Conservation (phyloP, 2,113 vertebrate genomes). For the Pseudorhombus dupliciocellatus region DNA sequence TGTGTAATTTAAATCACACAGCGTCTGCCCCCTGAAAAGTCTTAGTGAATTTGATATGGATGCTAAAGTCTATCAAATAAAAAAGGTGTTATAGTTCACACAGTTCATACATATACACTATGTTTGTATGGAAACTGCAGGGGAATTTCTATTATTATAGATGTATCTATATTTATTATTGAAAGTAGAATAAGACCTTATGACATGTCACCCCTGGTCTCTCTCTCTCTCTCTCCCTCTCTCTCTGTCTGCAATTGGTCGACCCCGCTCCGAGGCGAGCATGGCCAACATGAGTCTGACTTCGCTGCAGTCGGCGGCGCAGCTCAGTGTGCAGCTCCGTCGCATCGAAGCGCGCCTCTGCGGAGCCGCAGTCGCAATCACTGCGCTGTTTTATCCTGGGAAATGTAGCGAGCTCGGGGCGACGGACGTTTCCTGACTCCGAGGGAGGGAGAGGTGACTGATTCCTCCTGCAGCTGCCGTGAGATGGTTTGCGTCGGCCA, state of each 20-base stretch:
- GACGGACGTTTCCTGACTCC: constrained; percentile 21
- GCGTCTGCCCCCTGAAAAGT: too few species aligned
- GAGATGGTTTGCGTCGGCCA: constrained; percentile 86
- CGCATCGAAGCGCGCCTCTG: too few species aligned
- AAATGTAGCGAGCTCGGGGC: background rate
- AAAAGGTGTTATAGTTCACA: background rate
- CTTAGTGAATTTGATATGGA: too few species aligned
- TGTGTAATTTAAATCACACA: background rate
- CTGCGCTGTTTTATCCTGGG: background rate
- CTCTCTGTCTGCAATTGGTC: constrained; percentile 42
- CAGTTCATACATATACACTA: too few species aligned
- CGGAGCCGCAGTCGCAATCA: background rate
- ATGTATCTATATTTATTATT: too few species aligned
- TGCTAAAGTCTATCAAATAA: background rate
- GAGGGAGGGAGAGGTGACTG: constrained; percentile 20
- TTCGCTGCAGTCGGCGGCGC: constrained; percentile 44
- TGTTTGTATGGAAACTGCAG: too few species aligned
- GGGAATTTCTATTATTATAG: too few species aligned
- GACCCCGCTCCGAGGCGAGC: constrained; percentile 2
- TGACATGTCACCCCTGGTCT: constrained; percentile 4
- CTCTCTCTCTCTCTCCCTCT: background rate
- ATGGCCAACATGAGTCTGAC: constrained; percentile 33
- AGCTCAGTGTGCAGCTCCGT: background rate
- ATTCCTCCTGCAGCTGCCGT: constrained; percentile 53
- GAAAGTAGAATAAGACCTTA: too few species aligned